Evolutionary conservation across 2,888 invertebrate species (phyloP).

Genomic region (Glyphotaelius pellucidus): DNA sequence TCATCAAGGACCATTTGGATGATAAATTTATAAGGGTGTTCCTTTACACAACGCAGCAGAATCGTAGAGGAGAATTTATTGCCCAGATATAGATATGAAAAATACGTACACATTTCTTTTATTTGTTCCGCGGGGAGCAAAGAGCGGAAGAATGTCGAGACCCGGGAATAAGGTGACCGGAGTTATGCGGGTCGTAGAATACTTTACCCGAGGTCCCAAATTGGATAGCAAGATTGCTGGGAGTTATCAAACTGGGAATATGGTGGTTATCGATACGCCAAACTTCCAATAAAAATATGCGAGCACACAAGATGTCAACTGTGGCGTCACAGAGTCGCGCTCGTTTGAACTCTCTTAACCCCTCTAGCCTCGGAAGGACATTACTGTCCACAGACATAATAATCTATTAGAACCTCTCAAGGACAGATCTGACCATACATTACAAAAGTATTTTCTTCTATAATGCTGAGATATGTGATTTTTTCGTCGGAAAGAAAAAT

Average conservation of each 20-base stretch:
- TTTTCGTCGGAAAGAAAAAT: no score
- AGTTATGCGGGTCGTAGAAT: slow-evolving; percentile 25
- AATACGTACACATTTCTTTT: slow-evolving; percentile 31
- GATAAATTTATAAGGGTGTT: slow-evolving; percentile 42
- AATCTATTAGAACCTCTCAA: no score
- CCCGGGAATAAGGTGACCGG: neutral
- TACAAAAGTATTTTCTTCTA: no score
- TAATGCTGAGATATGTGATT: no score
- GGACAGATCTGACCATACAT: no score
- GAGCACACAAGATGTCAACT: neutral
- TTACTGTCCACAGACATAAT: no score
- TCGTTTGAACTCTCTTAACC: neutral
- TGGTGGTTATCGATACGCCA: slow-evolving; percentile 4
- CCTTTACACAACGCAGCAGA: neutral
- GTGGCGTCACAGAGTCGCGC: neutral
- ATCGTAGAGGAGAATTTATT: slow-evolving; percentile 19
- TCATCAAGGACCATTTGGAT: slow-evolving; percentile 38
- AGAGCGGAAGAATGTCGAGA: neutral
- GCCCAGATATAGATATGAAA: slow-evolving; percentile 40
- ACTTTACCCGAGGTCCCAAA: slow-evolving; percentile 32
- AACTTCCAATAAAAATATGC: neutral
- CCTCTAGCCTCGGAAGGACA: no score
- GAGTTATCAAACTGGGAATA: slow-evolving; percentile 21
- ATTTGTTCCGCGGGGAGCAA: slow-evolving; percentile 21
- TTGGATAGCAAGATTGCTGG: slow-evolving; percentile 30